Conservation (phyloP, 2,888 invertebrate species). For the Trichopria drosophilae region DNA sequence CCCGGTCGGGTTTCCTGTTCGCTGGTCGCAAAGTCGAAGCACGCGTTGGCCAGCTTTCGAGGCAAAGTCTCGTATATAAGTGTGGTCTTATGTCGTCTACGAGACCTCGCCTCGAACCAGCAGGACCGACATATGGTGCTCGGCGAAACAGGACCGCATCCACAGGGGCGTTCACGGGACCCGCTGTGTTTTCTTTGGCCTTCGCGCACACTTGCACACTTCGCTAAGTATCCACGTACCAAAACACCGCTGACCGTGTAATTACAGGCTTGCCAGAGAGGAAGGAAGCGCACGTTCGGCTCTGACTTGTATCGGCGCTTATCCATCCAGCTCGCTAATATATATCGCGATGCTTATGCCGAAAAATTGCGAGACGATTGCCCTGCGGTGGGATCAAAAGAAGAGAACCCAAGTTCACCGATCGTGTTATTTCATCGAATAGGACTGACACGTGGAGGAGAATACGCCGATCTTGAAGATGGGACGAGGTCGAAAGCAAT, state of each 20-base stretch:
- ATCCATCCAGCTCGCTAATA: slow-evolving; percentile 15
- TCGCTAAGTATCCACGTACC: slow-evolving; percentile 2
- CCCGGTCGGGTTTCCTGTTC: too few relatives aligned
- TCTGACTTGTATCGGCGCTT: slow-evolving; percentile 5
- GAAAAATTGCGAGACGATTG: slow-evolving; percentile 28
- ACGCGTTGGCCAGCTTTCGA: too few relatives aligned
- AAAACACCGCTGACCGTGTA: slow-evolving; percentile 38
- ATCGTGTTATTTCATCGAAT: too few relatives aligned
- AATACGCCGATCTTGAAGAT: too few relatives aligned
- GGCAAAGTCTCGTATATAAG: too few relatives aligned
- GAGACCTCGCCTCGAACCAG: slow-evolving; percentile 36
- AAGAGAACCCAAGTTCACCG: too few relatives aligned
- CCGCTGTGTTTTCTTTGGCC: neutral
- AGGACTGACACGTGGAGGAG: too few relatives aligned
- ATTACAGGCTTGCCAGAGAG: slow-evolving; percentile 35
- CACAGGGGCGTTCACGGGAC: slow-evolving; percentile 22
- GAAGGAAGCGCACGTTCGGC: slow-evolving; percentile 20
- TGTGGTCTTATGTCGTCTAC: slow-evolving; percentile 31
- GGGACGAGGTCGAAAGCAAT: too few relatives aligned
- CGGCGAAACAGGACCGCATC: slow-evolving; percentile 41
- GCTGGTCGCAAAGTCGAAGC: too few relatives aligned
- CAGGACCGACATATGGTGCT: slow-evolving; percentile 47
- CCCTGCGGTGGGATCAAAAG: slow-evolving; percentile 23
- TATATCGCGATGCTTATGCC: slow-evolving; percentile 20
- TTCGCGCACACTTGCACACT: neutral